A percentile compares a stretch with the other conserved stretches of the same genome.
These are phyloP conservation scores for Catharus minimus DNA, from an alignment of 2,113 vertebrate genomes.

Conservation along the genomic window DNA sequence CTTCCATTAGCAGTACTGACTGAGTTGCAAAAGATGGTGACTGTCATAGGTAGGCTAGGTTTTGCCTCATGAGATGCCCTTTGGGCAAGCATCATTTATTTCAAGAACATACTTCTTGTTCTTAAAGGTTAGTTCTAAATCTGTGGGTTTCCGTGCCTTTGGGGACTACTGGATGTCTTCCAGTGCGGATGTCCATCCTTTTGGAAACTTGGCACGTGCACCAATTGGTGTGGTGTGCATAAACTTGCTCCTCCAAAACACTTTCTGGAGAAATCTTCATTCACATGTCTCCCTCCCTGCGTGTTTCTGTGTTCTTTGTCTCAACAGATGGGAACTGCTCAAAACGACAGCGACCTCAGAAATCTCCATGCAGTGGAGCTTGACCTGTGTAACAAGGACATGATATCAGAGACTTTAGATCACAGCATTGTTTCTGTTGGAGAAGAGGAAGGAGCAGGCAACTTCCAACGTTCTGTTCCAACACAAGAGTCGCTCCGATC, in stretches of 20 bases:
- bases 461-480: slow-evolving; percentile 46
- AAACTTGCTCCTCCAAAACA: neutral
- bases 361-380: slow-evolving; percentile 30
- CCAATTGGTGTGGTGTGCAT: neutral
- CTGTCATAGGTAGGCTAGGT: neutral
- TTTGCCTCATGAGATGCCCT: neutral
- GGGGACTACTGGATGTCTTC: neutral
- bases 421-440: slow-evolving; percentile 14
- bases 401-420: neutral
- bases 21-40: neutral
- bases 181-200: neutral
- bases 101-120: neutral
- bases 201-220: neutral
- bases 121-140: neutral
- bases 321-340: slow-evolving; percentile 43
- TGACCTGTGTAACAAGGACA: neutral
- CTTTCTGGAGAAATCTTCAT: neutral
- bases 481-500: slow-evolving; percentile 54
- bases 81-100: neutral
- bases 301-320: neutral
- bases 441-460: neutral
- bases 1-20: neutral
- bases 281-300: neutral
- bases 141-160: neutral
- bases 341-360: slow-evolving; percentile 5